Evolutionary conservation across 1,140 invertebrate species (phyloP).

Genomic region (Calephelis nemesis): DNA sequence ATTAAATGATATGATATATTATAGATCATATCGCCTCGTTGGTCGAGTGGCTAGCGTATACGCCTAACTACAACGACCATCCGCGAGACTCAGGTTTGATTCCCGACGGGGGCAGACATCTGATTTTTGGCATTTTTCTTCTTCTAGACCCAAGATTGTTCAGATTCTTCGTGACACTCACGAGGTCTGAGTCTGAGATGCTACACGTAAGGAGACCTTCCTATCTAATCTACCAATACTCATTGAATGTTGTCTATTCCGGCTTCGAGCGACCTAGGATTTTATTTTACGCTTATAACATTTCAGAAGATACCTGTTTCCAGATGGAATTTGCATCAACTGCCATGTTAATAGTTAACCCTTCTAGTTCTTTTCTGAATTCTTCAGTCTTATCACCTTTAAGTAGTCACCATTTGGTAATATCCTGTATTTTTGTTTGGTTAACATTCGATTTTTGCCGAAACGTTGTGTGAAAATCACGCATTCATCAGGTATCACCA

Average conservation of each 20-base stretch:
- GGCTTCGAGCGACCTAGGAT: neutral
- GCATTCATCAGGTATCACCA: conserved; percentile 18
- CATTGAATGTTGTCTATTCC: conserved; percentile 1
- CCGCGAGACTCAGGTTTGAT: too few relatives aligned
- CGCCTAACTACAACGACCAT: too few relatives aligned
- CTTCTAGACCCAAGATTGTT: too few relatives aligned
- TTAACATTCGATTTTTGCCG: neutral
- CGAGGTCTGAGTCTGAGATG: too few relatives aligned
- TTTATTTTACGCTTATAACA: neutral
- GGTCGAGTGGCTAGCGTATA: too few relatives aligned
- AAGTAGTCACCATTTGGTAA: conserved; percentile 17
- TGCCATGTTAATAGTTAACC: neutral
- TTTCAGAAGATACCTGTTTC: neutral
- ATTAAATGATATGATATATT: too few relatives aligned
- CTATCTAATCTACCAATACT: conserved; percentile 4
- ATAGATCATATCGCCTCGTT: too few relatives aligned
- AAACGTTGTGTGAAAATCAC: neutral
- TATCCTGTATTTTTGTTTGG: neutral
- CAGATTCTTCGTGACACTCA: too few relatives aligned
- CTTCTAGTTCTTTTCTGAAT: neutral
- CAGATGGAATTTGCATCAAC: neutral
- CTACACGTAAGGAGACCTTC: too few relatives aligned
- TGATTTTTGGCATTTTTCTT: too few relatives aligned
- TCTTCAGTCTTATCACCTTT: neutral
- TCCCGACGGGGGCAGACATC: too few relatives aligned